These are phyloP conservation scores for Lypha dubia DNA, from an alignment of 2,888 invertebrate genomes.

Conservation along the genomic window DNA sequence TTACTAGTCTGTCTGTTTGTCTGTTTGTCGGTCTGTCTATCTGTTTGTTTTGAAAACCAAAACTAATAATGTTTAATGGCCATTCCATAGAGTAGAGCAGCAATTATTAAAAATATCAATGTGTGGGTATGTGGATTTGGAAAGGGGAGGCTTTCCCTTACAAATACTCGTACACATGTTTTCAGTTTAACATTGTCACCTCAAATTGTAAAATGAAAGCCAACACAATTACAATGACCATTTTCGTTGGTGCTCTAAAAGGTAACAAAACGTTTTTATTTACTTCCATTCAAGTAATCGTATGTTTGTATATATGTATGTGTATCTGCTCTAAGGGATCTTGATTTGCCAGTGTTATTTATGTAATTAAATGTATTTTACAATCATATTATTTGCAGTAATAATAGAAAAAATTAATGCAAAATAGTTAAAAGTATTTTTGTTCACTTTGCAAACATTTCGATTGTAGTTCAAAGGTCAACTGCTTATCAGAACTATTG, in stretches of 20 bases:
- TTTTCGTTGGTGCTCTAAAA: constrained; percentile 41
- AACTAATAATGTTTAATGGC: constrained; percentile 49
- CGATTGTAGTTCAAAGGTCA: constrained; percentile 24
- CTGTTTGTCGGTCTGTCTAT: not conserved
- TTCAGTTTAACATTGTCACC: constrained; percentile 42
- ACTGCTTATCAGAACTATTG: not conserved
- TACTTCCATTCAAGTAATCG: constrained; percentile 43
- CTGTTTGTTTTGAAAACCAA: constrained; percentile 32
- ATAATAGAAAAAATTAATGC: not conserved
- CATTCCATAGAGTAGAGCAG: constrained; percentile 6
- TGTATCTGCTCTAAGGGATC: not conserved
- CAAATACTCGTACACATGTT: constrained; percentile 13
- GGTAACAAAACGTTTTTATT: constrained; percentile 26
- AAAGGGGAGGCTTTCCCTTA: not conserved
- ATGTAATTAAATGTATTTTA: constrained; percentile 45
- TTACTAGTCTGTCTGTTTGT: not conserved
- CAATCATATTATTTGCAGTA: constrained; percentile 24
- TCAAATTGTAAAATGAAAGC: constrained; percentile 38
- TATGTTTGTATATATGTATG: too few relatives aligned
- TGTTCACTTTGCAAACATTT: constrained; percentile 10
- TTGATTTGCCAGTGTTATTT: constrained; percentile 33
- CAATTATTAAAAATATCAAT: not conserved
- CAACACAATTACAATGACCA: constrained; percentile 52
- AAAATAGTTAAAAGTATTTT: constrained; percentile 13
- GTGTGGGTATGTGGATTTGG: not conserved